A percentile compares a stretch with the other conserved stretches of the same genome.
phyloP scores from a whole-genome alignment of 2,888 invertebrate species.

The Polyploca ridens region DNA sequence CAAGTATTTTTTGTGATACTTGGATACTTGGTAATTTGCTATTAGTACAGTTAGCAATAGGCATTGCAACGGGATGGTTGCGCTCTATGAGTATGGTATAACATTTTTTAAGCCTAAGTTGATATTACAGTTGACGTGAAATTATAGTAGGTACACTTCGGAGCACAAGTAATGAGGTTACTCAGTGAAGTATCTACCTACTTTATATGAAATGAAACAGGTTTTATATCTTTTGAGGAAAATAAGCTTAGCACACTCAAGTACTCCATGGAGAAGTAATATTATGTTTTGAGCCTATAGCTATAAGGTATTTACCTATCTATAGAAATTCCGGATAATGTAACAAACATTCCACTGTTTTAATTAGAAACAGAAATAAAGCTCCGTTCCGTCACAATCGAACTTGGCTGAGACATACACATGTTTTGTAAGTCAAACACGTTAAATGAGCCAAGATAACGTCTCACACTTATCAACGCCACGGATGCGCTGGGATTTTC shows the following conservation, averaged over 20 bases:
- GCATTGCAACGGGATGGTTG: conserved; percentile 44
- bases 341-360: not conserved
- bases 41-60: conserved; percentile 53
- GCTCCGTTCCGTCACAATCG: not conserved
- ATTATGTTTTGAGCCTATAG: not conserved
- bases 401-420: not conserved
- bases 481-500: not conserved
- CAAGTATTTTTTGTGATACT: conserved; percentile 49
- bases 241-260: not conserved
- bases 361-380: not conserved
- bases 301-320: no score
- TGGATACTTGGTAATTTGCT: conserved; percentile 52
- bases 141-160: conserved; percentile 30
- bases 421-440: conserved; percentile 8
- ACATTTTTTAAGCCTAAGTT: not conserved
- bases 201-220: not conserved
- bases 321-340: not conserved
- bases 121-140: conserved; percentile 22
- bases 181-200: not conserved
- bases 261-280: not conserved
- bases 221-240: not conserved
- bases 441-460: conserved; percentile 2
- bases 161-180: conserved; percentile 33
- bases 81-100: conserved; percentile 16
- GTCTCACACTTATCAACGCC: conserved; percentile 3